phyloP scores from a whole-genome alignment of 2,113 vertebrate species.

The Fregata magnificens region DNA sequence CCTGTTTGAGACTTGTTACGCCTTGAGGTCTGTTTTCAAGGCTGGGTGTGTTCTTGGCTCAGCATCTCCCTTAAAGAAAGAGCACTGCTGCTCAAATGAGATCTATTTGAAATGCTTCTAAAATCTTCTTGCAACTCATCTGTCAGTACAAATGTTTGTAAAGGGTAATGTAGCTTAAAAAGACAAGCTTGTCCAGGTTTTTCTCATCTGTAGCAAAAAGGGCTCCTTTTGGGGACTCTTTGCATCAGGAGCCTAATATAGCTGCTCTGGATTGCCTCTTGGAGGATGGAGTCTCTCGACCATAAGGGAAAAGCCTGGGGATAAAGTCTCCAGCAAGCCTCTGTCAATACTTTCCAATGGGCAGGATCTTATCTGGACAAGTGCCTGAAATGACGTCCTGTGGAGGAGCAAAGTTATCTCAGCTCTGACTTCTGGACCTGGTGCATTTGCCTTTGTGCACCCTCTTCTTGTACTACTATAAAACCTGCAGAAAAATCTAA shows the following conservation, averaged over 20 bases:
- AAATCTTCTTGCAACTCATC: constrained; percentile 27
- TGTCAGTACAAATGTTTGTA: constrained; percentile 13
- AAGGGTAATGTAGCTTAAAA: constrained; percentile 13
- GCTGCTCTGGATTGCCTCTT: neutral
- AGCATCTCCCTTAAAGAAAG: neutral
- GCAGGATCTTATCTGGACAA: neutral
- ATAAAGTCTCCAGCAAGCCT: neutral
- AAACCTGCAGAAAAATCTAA: neutral
- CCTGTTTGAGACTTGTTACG: neutral
- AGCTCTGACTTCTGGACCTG: neutral
- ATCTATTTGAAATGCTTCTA: constrained; percentile 23
- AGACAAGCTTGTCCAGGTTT: neutral
- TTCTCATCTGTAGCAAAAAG: neutral
- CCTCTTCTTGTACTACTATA: neutral
- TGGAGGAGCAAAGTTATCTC: neutral
- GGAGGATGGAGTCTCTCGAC: neutral
- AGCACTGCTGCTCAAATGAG: neutral
- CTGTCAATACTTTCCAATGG: neutral
- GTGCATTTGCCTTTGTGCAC: neutral
- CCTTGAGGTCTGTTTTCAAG: neutral
- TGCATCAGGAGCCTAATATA: neutral
- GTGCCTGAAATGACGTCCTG: neutral
- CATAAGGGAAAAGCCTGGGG: neutral
- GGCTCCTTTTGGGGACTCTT: neutral
- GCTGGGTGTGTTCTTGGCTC: constrained; percentile 42